Conservation (phyloP, 2,888 invertebrate genomes). For the Caenorhabditis sinica region DNA sequence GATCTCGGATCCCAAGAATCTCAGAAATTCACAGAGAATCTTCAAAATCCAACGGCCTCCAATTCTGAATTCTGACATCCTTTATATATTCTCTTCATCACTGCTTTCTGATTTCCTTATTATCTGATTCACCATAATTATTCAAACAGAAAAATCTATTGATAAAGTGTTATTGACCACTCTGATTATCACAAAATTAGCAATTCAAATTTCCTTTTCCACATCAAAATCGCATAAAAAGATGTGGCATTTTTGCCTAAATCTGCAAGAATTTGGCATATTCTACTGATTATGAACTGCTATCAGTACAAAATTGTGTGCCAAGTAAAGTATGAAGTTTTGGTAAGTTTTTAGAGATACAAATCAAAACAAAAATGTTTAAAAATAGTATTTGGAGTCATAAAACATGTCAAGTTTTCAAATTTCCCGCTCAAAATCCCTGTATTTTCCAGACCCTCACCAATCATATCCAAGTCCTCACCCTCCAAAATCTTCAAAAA, state of each 20-base stretch:
- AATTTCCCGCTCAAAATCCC: too few species aligned
- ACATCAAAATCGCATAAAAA: background rate
- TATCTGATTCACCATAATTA: too few species aligned
- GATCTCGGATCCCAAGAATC: too few species aligned
- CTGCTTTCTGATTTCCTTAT: background rate
- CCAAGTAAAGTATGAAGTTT: slow-evolving; percentile 38
- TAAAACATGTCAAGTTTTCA: background rate
- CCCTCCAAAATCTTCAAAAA: slow-evolving; percentile 11
- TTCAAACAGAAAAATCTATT: too few species aligned
- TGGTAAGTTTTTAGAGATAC: background rate
- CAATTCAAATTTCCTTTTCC: slow-evolving; percentile 1
- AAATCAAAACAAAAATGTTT: background rate
- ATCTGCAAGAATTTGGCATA: background rate
- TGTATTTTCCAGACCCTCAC: slow-evolving; percentile 8
- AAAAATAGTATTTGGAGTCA: background rate
- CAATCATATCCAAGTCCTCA: slow-evolving; percentile 5
- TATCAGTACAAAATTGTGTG: slow-evolving; percentile 37
- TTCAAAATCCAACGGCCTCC: too few species aligned
- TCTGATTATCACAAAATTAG: too few species aligned
- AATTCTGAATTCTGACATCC: too few species aligned
- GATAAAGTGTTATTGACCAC: background rate
- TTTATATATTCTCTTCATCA: background rate
- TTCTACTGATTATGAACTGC: slow-evolving; percentile 38
- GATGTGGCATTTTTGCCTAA: background rate
- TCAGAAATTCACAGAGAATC: too few species aligned